A percentile compares a stretch with the other conserved stretches of the same genome.
Evolutionary conservation across 2,888 invertebrate genomes (phyloP).

Genomic region (Tupiocoris notatus): DNA sequence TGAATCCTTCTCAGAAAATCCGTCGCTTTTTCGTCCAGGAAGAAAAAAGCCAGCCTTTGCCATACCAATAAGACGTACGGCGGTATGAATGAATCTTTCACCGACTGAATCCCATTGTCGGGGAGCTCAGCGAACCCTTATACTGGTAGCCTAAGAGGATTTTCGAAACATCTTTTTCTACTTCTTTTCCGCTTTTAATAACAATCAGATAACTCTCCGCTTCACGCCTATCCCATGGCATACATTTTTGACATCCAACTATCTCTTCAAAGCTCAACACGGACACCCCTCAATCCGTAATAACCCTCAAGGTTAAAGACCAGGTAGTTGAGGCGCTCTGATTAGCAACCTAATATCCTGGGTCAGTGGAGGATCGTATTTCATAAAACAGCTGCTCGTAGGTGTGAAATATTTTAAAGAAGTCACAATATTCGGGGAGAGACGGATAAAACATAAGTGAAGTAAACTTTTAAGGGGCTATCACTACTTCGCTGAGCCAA

Average conservation of each 20-base stretch:
- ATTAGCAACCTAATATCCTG: not conserved
- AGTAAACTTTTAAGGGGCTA: no score
- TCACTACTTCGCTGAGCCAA: no score
- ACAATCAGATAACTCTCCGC: constrained; percentile 15
- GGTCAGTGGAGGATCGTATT: not conserved
- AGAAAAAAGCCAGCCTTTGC: not conserved
- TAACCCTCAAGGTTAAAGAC: not conserved
- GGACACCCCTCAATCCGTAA: not conserved
- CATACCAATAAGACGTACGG: no score
- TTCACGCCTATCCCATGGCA: not conserved
- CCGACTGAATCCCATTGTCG: not conserved
- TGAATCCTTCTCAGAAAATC: not conserved
- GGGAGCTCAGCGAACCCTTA: not conserved
- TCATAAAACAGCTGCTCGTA: not conserved
- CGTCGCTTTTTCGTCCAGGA: not conserved
- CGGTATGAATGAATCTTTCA: not conserved
- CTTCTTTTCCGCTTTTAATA: constrained; percentile 10
- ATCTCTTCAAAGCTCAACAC: not conserved
- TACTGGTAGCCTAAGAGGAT: not conserved
- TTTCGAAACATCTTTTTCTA: not conserved
- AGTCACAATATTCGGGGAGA: not conserved
- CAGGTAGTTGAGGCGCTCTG: not conserved
- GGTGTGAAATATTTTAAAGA: not conserved
- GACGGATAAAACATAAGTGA: no score
- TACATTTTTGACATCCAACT: not conserved